A percentile compares a stretch with the other conserved stretches of the same genome.
Evolutionary conservation across 2,797 vertebrate genomes (phyloP).

Genomic region (Amblyopsis hoosieri): DNA sequence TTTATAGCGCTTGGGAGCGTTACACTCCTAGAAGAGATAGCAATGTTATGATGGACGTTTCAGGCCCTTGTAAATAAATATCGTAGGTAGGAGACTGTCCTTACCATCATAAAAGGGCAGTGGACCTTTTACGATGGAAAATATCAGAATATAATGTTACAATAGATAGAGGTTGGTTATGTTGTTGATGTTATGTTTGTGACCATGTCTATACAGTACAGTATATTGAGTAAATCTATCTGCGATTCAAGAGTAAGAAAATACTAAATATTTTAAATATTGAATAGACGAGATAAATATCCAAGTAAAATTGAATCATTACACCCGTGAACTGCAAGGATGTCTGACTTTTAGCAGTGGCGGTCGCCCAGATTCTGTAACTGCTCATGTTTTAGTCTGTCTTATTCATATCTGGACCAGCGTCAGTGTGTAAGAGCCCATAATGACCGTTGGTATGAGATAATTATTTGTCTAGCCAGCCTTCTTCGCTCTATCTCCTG

Average conservation of each 20-base stretch:
- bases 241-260: conserved; percentile 32
- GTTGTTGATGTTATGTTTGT: conserved; percentile 7
- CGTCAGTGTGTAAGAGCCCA: conserved; percentile 49
- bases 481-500: conserved; percentile 22
- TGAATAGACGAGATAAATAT: conserved; percentile 27
- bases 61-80: conserved; percentile 17
- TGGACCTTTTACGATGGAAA: conserved; percentile 32
- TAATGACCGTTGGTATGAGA: conserved; percentile 14
- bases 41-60: conserved; percentile 37
- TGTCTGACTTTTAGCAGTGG: conserved; percentile 41
- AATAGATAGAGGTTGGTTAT: conserved; percentile 2
- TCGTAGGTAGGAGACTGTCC: conserved; percentile 22
- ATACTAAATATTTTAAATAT: conserved; percentile 30
- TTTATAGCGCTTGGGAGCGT: conserved; percentile 63
- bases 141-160: conserved; percentile 30
- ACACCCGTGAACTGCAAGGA: conserved; percentile 53
- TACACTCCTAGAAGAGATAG: conserved; percentile 49
- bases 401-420: conserved; percentile 63
- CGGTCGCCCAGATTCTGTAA: conserved; percentile 46
- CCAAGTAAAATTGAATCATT: conserved; percentile 45
- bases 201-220: background rate
- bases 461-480: conserved; percentile 41
- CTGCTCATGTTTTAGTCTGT: conserved; percentile 53
- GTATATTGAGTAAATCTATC: background rate
- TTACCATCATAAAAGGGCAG: conserved; percentile 28